Evolutionary conservation across 2,888 invertebrate species (phyloP).

Genomic region (Eristalis tenax): DNA sequence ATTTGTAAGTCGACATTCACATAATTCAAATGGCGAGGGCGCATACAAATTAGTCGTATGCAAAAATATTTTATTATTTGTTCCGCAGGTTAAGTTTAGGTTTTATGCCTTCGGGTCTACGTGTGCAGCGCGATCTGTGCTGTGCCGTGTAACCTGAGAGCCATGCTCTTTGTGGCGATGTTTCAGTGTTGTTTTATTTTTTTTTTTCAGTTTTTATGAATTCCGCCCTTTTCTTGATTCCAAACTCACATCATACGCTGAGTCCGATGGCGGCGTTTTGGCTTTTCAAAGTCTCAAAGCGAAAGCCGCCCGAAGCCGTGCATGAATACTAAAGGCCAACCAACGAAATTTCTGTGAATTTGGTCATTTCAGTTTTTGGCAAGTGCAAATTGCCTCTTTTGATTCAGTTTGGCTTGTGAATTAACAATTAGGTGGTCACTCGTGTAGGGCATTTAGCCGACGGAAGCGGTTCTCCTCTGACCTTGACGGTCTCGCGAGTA

Average conservation of each 20-base stretch:
- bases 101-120: constrained; percentile 56
- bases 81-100: constrained; percentile 69
- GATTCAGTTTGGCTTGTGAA: constrained; percentile 43
- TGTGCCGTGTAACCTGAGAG: constrained; percentile 51
- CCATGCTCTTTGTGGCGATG: constrained; percentile 54
- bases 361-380: constrained; percentile 51
- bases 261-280: constrained; percentile 51
- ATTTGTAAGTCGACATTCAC: constrained; percentile 70
- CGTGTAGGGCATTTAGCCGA: background rate
- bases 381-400: constrained; percentile 52
- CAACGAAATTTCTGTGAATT: constrained; percentile 56
- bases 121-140: constrained; percentile 52
- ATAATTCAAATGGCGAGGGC: constrained; percentile 72
- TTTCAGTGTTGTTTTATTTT: constrained; percentile 19
- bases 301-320: constrained; percentile 51
- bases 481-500: background rate
- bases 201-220: constrained; percentile 45
- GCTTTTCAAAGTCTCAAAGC: constrained; percentile 58
- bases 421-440: constrained; percentile 45
- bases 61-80: constrained; percentile 73
- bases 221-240: constrained; percentile 64
- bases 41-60: constrained; percentile 73
- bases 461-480: background rate
- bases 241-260: constrained; percentile 35
- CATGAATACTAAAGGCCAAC: constrained; percentile 59